Evolutionary conservation across 2,888 invertebrate genomes (phyloP).

Genomic region (Brenthis daphne): DNA sequence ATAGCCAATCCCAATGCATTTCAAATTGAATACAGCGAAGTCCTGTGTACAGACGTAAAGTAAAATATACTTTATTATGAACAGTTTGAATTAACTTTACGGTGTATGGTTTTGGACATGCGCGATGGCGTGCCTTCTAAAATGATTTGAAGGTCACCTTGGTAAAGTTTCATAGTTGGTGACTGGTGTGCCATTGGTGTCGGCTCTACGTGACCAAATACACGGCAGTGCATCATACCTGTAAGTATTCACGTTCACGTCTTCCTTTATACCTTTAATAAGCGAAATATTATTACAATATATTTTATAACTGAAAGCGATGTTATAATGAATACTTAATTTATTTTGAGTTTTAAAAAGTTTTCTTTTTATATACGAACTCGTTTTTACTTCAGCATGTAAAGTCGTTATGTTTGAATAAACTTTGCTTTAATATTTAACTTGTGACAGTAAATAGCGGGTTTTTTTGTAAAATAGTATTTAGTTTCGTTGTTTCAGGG

Average conservation of each 20-base stretch:
- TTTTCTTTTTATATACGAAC: too few relatives aligned
- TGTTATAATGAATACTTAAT: too few relatives aligned
- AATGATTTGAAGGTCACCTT: conserved; percentile 75
- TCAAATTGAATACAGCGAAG: background rate
- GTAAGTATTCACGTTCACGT: background rate
- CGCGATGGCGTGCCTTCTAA: conserved; percentile 65
- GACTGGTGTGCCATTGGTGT: conserved; percentile 2
- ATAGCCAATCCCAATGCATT: background rate
- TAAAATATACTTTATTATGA: conserved; percentile 13
- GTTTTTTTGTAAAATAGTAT: background rate
- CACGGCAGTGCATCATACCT: background rate
- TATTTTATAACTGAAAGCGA: too few relatives aligned
- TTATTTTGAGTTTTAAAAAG: too few relatives aligned
- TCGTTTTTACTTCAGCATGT: too few relatives aligned
- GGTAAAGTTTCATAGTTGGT: conserved; percentile 30
- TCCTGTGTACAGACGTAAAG: conserved; percentile 20
- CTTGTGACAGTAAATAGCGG: too few relatives aligned
- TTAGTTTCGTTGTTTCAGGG: background rate
- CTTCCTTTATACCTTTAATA: background rate
- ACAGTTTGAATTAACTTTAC: conserved; percentile 50
- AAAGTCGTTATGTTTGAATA: too few relatives aligned
- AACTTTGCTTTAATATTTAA: too few relatives aligned
- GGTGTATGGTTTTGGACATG: conserved; percentile 57
- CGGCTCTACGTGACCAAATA: conserved; percentile 14
- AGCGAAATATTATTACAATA: too few relatives aligned